Evolutionary conservation across 1,140 invertebrate genomes (phyloP), one percentile per base, ranked within the genome.

Genomic region (Nephila pilipes): DNA sequence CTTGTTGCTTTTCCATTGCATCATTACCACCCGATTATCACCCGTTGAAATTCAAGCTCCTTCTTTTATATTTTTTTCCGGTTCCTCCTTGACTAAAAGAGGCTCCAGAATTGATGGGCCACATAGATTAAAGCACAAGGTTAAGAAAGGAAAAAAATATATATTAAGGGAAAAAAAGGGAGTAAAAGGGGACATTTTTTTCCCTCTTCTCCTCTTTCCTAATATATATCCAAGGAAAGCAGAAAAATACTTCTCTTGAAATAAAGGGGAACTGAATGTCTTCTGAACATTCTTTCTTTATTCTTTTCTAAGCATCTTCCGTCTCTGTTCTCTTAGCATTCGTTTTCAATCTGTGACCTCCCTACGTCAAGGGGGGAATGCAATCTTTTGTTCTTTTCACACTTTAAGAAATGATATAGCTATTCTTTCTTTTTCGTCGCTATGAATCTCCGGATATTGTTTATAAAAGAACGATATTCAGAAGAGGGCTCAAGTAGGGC

Each of bases 1-100:
- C 90, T 92, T 92, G 90, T 92, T 92, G 90, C 90, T 92, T 92
- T 92, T 90, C 88, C 90, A 83, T 65, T 63, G 90, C 57, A 54
- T 85, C 81, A 92, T 92, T 92, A 92, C 90, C 36, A 65, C 81
- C 29, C 90, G 90, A 92, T 92, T 92, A 92, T 92, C 90, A 85
- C 90, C 90, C 90, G 57, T 83, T 85, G 90, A 92, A 92, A 92
- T 92, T 92, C 90, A 63, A 92, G 90, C 79, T 55, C 90, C 60
- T 38, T 79, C 32, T 20, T 65, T 36, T 38, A 20, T 80, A 57
- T 90, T 80, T 25, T 57, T 69, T 29, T 32, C 54, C 29, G 20
- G 25, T 69, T 79, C 54, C 46, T 60, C 25, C 85, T 87, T 87
- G 85, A 87, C 55, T 87, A 87, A 87, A 87, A 87, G 80, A 63